Evolutionary conservation across 1,140 invertebrate genomes (phyloP).

Genomic region (Oryctes rhinoceros): DNA sequence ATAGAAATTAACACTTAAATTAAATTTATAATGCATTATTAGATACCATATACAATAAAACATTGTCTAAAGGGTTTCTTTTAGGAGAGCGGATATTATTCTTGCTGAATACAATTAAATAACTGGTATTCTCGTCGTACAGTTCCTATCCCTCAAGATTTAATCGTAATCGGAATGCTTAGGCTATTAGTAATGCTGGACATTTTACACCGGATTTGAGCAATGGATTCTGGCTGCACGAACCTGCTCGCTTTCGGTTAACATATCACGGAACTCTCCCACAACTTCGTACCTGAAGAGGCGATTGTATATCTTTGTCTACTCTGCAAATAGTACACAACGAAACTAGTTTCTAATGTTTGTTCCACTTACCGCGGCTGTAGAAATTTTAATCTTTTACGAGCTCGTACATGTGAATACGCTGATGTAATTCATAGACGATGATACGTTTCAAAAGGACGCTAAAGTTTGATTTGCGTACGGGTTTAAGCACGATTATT

Average conservation of each 20-base stretch:
- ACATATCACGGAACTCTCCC: slow-evolving; percentile 31
- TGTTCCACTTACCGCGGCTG: slow-evolving; percentile 26
- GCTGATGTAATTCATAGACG: background rate
- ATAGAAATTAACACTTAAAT: too few relatives aligned
- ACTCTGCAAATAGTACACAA: slow-evolving; percentile 22
- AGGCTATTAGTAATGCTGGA: slow-evolving; percentile 18
- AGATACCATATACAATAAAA: too few relatives aligned
- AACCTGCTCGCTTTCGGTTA: slow-evolving; percentile 25
- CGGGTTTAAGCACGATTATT: background rate
- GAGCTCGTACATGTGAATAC: background rate
- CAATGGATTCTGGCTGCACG: slow-evolving; percentile 12
- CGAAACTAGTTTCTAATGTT: slow-evolving; percentile 34
- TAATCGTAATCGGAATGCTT: background rate
- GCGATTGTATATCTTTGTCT: slow-evolving; percentile 26
- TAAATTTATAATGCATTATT: too few relatives aligned
- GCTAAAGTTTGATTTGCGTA: background rate
- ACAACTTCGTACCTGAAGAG: slow-evolving; percentile 28
- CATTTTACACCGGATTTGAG: background rate
- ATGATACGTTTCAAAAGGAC: background rate
- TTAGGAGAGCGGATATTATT: too few relatives aligned
- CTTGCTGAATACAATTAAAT: too few relatives aligned
- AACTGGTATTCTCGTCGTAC: too few relatives aligned
- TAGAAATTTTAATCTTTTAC: slow-evolving; percentile 29
- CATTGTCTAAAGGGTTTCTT: too few relatives aligned
- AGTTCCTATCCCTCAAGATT: too few relatives aligned